Conservation (phyloP, 2,797 vertebrate species). For the Hipposideros larvatus region DNA sequence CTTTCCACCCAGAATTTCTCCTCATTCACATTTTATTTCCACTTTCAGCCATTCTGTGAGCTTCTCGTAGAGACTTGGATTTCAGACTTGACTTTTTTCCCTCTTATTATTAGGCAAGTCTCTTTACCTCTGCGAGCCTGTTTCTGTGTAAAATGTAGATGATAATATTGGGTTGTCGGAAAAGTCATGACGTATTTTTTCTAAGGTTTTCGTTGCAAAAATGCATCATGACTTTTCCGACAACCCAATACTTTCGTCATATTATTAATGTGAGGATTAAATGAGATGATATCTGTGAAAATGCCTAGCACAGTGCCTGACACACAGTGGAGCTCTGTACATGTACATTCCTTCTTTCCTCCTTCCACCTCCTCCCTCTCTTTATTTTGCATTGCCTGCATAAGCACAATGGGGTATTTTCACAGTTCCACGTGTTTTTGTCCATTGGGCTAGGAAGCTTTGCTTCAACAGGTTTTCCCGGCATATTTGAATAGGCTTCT, state of each 20-base stretch:
- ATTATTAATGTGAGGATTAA: not conserved
- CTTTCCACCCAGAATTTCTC: conserved; percentile 17
- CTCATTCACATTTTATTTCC: conserved; percentile 26
- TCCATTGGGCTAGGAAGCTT: not conserved
- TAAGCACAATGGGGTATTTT: not conserved
- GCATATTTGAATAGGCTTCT: not conserved
- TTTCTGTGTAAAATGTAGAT: not conserved
- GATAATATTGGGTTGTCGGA: not conserved
- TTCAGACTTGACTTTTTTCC: not conserved
- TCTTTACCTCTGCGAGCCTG: not conserved
- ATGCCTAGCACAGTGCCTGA: not conserved
- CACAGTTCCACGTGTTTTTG: not conserved
- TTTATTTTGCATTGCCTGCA: not conserved
- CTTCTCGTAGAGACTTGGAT: not conserved
- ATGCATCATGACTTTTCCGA: too few species aligned
- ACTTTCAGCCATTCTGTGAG: not conserved
- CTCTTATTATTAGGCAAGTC: not conserved
- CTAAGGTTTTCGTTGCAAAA: too few species aligned
- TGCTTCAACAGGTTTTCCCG: conserved; percentile 14
- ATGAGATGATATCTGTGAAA: not conserved
- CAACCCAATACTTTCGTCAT: not conserved
- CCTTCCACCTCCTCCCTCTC: not conserved
- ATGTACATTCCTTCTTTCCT: not conserved
- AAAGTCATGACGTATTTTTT: too few species aligned
- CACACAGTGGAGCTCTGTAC: not conserved